phyloP scores from a whole-genome alignment of 2,113 vertebrate species.

The Entomyzon cyanotis region DNA sequence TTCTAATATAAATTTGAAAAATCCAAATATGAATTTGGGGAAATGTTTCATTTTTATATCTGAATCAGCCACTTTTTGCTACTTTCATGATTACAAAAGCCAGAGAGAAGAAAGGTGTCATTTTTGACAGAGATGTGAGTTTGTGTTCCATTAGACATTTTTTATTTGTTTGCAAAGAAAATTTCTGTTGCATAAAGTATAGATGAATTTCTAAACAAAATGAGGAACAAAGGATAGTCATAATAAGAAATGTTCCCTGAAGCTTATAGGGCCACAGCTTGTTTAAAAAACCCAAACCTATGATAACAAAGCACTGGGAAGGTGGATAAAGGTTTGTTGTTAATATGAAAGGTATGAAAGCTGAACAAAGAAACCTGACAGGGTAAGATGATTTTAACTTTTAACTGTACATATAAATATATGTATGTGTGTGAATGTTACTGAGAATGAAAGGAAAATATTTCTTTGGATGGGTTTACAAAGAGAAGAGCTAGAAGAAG shows the following conservation, averaged over 20 bases:
- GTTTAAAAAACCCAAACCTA: not conserved
- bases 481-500: constrained; percentile 16
- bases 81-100: not conserved
- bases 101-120: not conserved
- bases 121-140: not conserved
- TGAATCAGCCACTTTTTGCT: not conserved
- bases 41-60: not conserved
- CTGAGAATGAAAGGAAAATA: constrained; percentile 43
- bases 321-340: not conserved
- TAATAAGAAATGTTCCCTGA: not conserved
- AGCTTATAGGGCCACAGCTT: not conserved
- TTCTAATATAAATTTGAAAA: not conserved
- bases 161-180: not conserved
- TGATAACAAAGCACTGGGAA: not conserved
- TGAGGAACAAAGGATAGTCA: not conserved
- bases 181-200: not conserved
- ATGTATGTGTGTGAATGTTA: not conserved
- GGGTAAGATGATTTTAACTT: constrained; percentile 6
- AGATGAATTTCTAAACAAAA: not conserved
- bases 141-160: not conserved
- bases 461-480: constrained; percentile 18
- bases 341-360: constrained; percentile 16
- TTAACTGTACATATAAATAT: constrained; percentile 11
- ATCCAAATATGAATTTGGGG: not conserved
- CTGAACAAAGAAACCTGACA: constrained; percentile 36